Conservation (phyloP, 2,888 invertebrate genomes). For the Heliconius sara region DNA sequence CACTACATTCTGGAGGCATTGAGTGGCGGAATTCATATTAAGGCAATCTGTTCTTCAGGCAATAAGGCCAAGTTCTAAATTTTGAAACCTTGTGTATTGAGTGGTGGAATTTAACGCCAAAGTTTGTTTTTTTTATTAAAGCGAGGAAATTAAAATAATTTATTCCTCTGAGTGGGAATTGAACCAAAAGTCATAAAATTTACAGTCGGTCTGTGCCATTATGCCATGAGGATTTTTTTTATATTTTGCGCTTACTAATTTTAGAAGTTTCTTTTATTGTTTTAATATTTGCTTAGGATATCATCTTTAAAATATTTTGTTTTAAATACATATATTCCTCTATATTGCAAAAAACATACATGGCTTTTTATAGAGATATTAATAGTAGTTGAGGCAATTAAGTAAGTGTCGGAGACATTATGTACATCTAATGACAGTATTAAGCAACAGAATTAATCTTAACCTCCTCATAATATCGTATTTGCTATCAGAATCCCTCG, state of each 20-base stretch:
- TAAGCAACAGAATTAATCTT: constrained; percentile 49
- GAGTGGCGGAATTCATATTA: too few relatives aligned
- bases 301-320: background rate
- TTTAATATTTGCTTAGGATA: background rate
- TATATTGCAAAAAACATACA: too few relatives aligned
- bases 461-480: constrained; percentile 51
- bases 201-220: too few relatives aligned
- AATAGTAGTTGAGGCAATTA: background rate
- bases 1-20: too few relatives aligned
- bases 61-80: background rate
- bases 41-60: too few relatives aligned
- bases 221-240: background rate
- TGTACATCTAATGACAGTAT: constrained; percentile 35
- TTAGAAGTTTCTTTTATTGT: background rate
- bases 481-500: constrained; percentile 64
- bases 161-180: background rate
- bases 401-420: constrained; percentile 10
- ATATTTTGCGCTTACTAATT: background rate
- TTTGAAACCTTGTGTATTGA: background rate
- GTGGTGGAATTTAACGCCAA: background rate
- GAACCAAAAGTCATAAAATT: background rate
- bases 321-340: too few relatives aligned
- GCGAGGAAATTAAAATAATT: background rate
- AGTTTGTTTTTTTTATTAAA: background rate
- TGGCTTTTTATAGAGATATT: too few relatives aligned